Evolutionary conservation across 2,888 invertebrate genomes (phyloP), one percentile per base, ranked within the genome.

Genomic region (Sycophila texana): DNA sequence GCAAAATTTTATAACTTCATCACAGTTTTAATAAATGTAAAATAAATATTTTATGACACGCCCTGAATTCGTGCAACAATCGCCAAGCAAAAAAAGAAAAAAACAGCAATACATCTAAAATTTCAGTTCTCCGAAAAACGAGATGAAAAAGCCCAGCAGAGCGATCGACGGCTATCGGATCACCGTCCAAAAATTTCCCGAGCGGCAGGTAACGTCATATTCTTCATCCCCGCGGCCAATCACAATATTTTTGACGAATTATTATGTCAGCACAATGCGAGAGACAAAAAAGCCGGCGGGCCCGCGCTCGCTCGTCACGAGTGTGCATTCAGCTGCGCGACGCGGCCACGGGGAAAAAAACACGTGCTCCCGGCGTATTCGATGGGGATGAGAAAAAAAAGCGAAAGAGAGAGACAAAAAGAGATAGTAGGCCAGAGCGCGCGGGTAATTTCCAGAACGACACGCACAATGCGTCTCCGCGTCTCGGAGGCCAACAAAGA

Each of bases 211-310:
- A 89, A 88, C 88, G 87, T 89, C 89, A 88, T 86, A 86, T 86
- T 87, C 85, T 84, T 83, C 84, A 83, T 78, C 80, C 84, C 39
- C 39, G 39, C 39, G 82, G 84, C 90, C 88, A 89, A 90, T 90
- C 90, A 89, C 90, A 90, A 90, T 89, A 90, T 89, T 90, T 90
- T 89, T 89, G 89, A 90, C 89, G 88, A 89, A 88, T 89, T 90
- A 89, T 88, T 90, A 89, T 88, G 89, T 86, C 88, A 86, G 86
- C 83, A 88, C 88, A 89, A 89, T 89, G 87, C 22, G 66, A 77
- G 74, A 67, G 79, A 81, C 81, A 82, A 77, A 74, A 77, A 76
- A 79, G 14, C 22, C 22, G 47, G 65, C 16, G 13, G 67, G 58
- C 68, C 39, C 61, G 49, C 55, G 14, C 63, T 71, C 61, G 71